Conservation (phyloP, 2,113 vertebrate genomes). For the Ceuthmochares aereus region DNA sequence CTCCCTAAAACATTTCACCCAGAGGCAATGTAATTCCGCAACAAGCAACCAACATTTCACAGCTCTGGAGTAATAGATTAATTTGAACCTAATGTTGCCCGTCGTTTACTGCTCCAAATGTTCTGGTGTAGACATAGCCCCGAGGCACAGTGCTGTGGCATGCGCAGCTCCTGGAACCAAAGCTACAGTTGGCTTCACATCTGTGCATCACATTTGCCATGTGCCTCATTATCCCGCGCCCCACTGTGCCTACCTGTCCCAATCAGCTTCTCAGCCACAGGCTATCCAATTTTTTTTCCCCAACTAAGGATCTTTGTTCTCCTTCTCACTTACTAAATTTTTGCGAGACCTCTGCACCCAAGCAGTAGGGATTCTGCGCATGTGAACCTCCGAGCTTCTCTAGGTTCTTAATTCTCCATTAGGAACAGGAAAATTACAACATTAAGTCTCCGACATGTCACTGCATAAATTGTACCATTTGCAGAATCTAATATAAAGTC, state of each 20-base stretch:
- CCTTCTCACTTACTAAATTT: conserved; percentile 89
- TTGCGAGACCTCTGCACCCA: conserved; percentile 83
- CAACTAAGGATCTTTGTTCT: conserved; percentile 89
- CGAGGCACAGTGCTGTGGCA: conserved; percentile 81
- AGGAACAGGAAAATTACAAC: conserved; percentile 80
- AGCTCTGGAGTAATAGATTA: conserved; percentile 89
- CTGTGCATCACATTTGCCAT: conserved; percentile 91
- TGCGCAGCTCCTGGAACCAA: conserved; percentile 80
- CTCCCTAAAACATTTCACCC: conserved; percentile 86
- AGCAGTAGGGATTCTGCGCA: conserved; percentile 78
- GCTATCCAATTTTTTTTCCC: conserved; percentile 78
- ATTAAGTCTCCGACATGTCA: conserved; percentile 81
- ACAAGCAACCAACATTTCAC: conserved; percentile 89
- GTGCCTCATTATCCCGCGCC: conserved; percentile 84
- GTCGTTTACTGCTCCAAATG: conserved; percentile 88
- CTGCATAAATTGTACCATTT: conserved; percentile 83
- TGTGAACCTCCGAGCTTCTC: conserved; percentile 76
- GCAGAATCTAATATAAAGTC: conserved; percentile 79
- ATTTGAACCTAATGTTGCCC: conserved; percentile 89
- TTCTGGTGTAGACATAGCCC: conserved; percentile 88
- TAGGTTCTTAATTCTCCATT: conserved; percentile 81
- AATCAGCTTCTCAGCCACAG: conserved; percentile 86
- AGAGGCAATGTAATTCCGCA: conserved; percentile 87
- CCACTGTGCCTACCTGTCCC: conserved; percentile 87
- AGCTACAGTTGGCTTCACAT: conserved; percentile 89